These are phyloP conservation scores for Quiscalus mexicanus DNA, from an alignment of 2,113 vertebrate genomes.

Conservation along the genomic window DNA sequence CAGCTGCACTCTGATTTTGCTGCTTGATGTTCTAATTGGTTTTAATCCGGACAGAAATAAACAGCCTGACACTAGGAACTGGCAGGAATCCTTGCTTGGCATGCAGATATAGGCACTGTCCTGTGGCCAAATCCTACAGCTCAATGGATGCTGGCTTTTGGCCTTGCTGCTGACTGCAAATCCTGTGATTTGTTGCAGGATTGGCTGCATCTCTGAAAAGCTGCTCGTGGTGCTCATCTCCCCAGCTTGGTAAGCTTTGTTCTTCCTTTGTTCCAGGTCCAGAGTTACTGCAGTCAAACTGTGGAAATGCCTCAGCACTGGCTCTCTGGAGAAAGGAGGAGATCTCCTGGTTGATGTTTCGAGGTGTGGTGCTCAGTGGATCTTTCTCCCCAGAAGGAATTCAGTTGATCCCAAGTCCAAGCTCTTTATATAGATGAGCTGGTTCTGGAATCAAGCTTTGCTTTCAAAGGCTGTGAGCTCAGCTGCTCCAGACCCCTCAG, in stretches of 20 bases:
- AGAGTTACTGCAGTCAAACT: neutral
- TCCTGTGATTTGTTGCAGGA: constrained; percentile 59
- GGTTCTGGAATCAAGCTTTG: neutral
- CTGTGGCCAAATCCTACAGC: neutral
- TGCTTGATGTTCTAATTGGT: constrained; percentile 33
- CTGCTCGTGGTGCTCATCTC: neutral
- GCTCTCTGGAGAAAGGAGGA: neutral
- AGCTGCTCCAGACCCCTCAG: neutral
- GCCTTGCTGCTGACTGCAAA: constrained; percentile 28
- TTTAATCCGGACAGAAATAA: neutral
- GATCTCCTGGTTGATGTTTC: neutral
- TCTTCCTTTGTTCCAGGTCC: constrained; percentile 21
- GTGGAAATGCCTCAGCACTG: neutral
- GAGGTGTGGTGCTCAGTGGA: neutral
- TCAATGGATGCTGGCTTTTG: neutral
- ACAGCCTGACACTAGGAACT: neutral
- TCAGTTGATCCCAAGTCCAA: neutral
- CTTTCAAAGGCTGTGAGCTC: neutral
- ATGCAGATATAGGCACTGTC: neutral
- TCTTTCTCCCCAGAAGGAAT: neutral
- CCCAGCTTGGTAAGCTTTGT: constrained; percentile 36
- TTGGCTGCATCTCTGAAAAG: constrained; percentile 24
- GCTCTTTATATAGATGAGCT: neutral
- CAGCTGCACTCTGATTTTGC: neutral
- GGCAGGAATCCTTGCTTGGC: constrained; percentile 29